Base-by-base conservation (phyloP, 2,888 invertebrate species). In the Paralinhomoeus sp. region DNA sequence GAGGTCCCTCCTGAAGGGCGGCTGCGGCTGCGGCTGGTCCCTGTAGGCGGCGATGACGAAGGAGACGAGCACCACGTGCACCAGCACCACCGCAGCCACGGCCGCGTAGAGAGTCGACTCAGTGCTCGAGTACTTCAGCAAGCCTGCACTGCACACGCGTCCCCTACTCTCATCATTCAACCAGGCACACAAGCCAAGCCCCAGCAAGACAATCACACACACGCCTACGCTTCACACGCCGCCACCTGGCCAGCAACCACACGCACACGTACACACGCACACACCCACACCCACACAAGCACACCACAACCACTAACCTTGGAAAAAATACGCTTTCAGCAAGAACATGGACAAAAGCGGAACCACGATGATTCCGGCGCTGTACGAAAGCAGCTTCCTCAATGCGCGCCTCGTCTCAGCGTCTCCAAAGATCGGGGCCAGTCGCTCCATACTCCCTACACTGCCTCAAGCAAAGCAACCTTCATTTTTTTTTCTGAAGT, bases 331-430 rank as follows among this genome's bases (percentile, higher is more conserved):
- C 37, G 41, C 41, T 47, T 61, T 60, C 40, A 57, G 45, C 17
- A 58, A 42, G 47, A 61, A 61, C 60, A 61, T 58, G 31, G 57
- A 54, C 9, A 51, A 51, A 27, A 61, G 50, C 5, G 61, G 61
- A 9, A 60, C 53, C 18, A 53, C 41, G 33, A 61, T 51, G 45
- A 61, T 59, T 21, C 52, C 46, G 7, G 58, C 48, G 40, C 56
- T 57, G 50, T 56, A 61, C 15, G 50, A 44, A 33, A 58, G 42
- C 27, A 61, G 50, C 34, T 50, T 52, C 47, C 57, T 58, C 44
- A 61, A 51, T 12, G 56, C 54, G n/a, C 50, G 49, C 47, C 55
- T 56, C 5, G 55, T 56, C 18, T 49, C 36, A 42, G 50, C 46
- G 43, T 59, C 58, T 23, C 54, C 53, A 15, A 59, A 50, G 33